Percentiles rank a stretch among this genome's conserved stretches.
These are phyloP conservation scores for Okamejei kenojei DNA, from an alignment of 2,797 vertebrate genomes.

Conservation along the genomic window DNA sequence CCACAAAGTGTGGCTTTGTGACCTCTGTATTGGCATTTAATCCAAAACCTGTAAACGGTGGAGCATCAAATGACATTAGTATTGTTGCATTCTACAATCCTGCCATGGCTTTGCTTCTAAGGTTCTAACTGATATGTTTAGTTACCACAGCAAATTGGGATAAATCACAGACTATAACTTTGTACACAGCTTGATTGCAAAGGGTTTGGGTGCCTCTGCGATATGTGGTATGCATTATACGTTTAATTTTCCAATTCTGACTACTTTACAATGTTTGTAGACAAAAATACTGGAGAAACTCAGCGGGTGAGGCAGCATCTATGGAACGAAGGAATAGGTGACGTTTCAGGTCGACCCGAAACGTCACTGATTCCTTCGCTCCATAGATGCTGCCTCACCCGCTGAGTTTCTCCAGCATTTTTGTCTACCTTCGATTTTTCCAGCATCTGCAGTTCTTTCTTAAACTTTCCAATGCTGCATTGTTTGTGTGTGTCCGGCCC, in stretches of 20 bases:
- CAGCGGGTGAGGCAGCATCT: no score
- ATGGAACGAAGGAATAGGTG: no score
- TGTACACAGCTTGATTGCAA: not conserved
- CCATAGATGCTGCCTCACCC: no score
- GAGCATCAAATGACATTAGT: not conserved
- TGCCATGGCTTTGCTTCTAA: not conserved
- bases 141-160: not conserved
- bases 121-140: not conserved
- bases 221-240: not conserved
- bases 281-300: no score
- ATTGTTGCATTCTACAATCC: not conserved
- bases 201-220: no score
- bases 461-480: not conserved
- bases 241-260: not conserved
- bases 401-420: no score
- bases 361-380: no score
- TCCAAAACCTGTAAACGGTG: not conserved
- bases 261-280: not conserved
- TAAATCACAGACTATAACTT: not conserved
- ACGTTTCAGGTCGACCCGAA: no score
- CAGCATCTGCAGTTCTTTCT: no score
- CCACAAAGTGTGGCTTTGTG: not conserved
- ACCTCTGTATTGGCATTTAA: not conserved
- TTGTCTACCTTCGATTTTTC: no score
- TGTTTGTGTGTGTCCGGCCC: not conserved